A percentile compares a stretch with the other conserved stretches of the same genome.
Evolutionary conservation across 2,888 invertebrate genomes (phyloP).

Genomic region (Parapristionchus giblindavisi): DNA sequence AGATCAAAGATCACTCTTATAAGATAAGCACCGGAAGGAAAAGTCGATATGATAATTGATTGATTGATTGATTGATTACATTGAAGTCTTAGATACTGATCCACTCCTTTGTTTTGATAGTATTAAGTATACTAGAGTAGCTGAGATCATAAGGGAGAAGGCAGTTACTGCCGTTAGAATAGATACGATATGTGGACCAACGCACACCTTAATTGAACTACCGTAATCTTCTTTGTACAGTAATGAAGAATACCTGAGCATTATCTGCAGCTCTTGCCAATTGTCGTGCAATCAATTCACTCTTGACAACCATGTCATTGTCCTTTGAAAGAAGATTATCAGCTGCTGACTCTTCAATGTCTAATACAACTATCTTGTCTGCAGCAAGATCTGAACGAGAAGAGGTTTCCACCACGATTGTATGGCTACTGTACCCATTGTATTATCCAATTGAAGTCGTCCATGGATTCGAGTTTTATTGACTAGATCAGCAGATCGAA

Average conservation of each 20-base stretch:
- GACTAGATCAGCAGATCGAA: conserved; percentile 14
- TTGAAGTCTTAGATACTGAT: background rate
- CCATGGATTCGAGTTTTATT: conserved; percentile 29
- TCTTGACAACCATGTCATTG: conserved; percentile 17
- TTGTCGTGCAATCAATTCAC: conserved; percentile 15
- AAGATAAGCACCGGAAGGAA: conserved; percentile 20
- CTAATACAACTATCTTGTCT: conserved; percentile 66
- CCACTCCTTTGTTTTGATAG: conserved; percentile 2
- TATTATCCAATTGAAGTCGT: conserved; percentile 32
- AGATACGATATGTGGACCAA: conserved; percentile 28
- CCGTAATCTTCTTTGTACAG: background rate
- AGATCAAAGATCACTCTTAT: conserved; percentile 27
- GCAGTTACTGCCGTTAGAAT: conserved; percentile 25
- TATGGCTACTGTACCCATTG: conserved; percentile 26
- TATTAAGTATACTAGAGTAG: conserved; percentile 26
- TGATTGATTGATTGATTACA: background rate
- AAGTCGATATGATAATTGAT: background rate
- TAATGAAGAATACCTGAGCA: too few relatives aligned
- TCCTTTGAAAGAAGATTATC: conserved; percentile 20
- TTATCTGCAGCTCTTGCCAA: conserved; percentile 5
- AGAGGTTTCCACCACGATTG: too few relatives aligned
- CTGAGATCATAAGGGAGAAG: conserved; percentile 24
- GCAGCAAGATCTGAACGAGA: conserved; percentile 60
- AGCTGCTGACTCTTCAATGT: conserved; percentile 59
- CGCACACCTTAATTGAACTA: conserved; percentile 12